Evolutionary conservation across 2,888 invertebrate genomes (phyloP), one percentile per base, ranked within the genome.

Genomic region (Mimachlamys varia): DNA sequence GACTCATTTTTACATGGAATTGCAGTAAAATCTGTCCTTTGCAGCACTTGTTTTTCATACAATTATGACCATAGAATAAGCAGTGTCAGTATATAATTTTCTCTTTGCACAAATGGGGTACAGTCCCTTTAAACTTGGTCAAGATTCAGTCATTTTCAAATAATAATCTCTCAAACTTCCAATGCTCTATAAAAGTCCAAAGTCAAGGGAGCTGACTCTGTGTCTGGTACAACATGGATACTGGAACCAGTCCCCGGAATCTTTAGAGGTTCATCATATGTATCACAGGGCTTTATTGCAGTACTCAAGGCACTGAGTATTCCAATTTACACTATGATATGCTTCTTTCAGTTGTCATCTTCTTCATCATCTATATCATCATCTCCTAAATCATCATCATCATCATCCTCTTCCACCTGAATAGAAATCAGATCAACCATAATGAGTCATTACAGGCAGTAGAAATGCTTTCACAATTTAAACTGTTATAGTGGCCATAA

Each of bases 401-500:
- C 94, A 90, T 94, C 94, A 91, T 95, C 95, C 89, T 94, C 95
- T 90, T 95, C 95, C 89, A 94, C 95, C 89, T 94, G 94, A 89
- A 94, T 93, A 94, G 50, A 55, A 94, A 92, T 89, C 87, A 58
- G 44, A 89, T 53, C 7, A 89, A 44, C n/a, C 22, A 58, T 0
- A 58, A 0, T 0, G 2, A 22, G 22, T 0, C 19, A 22, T 58
- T 22, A 7, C 58, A 19, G 53, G 15, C 19, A 19, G 15, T 17
- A 53, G 5, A 15, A 19, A 53, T 1, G 15, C 19, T 15, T 15
- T 53, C 53, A 53, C 13, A 17, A 53, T 53, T 53, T 19, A 53
- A 53, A 53, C 1, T 53, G 7, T 7, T 44, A 44, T 44, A 44
- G 44, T 44, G 44, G 44, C 44, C 44, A 44, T 44, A 44, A 44